phyloP scores from a whole-genome alignment of 2,113 vertebrate genomes.

The Dinomys branickii region DNA sequence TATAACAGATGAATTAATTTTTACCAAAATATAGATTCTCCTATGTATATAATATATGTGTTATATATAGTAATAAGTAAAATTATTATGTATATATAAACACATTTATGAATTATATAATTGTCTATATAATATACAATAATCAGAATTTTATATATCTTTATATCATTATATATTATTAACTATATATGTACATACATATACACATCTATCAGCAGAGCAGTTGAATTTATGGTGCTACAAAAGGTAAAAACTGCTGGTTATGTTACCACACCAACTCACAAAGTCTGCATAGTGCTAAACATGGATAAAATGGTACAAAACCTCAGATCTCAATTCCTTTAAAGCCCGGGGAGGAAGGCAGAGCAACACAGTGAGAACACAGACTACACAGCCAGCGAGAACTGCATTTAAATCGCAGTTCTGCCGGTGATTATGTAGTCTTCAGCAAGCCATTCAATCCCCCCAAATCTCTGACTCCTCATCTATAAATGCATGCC shows the following conservation, averaged over 20 bases:
- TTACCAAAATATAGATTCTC: not conserved
- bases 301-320: not conserved
- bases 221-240: not conserved
- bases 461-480: not conserved
- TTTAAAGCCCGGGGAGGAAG: not conserved
- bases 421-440: not conserved
- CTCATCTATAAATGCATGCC: not conserved
- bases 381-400: not conserved
- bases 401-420: not conserved
- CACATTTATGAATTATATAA: not conserved
- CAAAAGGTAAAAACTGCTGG: not conserved
- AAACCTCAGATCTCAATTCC: not conserved
- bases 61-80: not conserved
- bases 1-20: not conserved
- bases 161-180: not conserved
- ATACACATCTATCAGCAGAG: not conserved
- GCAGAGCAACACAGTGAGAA: not conserved
- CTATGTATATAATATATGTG: not conserved
- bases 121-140: not conserved
- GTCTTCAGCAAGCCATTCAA: not conserved
- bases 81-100: not conserved
- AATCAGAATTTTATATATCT: not conserved
- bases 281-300: not conserved
- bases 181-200: not conserved
- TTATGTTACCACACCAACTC: not conserved